Conservation (phyloP, 2,888 invertebrate genomes). For the Temnothorax ravouxi region DNA sequence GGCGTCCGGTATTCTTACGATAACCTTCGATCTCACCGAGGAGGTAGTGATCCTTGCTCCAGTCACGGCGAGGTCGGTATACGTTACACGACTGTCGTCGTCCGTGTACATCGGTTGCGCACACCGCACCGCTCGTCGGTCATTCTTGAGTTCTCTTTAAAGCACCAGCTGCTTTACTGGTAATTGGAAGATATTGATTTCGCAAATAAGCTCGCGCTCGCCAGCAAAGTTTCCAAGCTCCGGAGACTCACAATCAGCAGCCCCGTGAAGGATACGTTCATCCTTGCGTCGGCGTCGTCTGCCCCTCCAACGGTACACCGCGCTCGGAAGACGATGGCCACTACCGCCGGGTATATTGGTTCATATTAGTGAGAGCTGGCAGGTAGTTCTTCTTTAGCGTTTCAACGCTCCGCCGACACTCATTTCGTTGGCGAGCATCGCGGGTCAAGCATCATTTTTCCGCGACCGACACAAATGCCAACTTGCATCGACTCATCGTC, state of each 20-base stretch:
- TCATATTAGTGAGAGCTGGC: slow-evolving; percentile 80
- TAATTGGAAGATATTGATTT: slow-evolving; percentile 1
- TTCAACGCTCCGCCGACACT: slow-evolving; percentile 73
- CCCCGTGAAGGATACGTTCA: neutral
- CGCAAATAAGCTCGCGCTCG: neutral
- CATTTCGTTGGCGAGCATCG: slow-evolving; percentile 80
- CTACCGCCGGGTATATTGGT: slow-evolving; percentile 35
- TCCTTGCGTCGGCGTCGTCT: slow-evolving; percentile 25
- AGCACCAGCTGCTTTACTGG: neutral
- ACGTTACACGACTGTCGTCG: slow-evolving; percentile 47
- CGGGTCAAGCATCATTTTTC: slow-evolving; percentile 69
- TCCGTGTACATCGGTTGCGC: slow-evolving; percentile 28
- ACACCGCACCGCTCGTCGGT: neutral
- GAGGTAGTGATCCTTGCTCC: slow-evolving; percentile 68
- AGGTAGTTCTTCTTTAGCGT: slow-evolving; percentile 81
- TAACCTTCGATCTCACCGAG: slow-evolving; percentile 57
- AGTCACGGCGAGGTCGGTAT: slow-evolving; percentile 62
- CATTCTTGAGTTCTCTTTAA: neutral
- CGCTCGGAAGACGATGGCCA: slow-evolving; percentile 55
- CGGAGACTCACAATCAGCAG: neutral
- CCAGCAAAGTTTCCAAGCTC: slow-evolving; percentile 12
- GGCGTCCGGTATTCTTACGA: slow-evolving; percentile 41
- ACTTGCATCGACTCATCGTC: slow-evolving; percentile 17
- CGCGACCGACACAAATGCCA: slow-evolving; percentile 46
- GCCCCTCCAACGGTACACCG: slow-evolving; percentile 17